These are phyloP conservation scores for Hemibagrus guttatus DNA, from an alignment of 2,797 vertebrate species.

Conservation along the genomic window DNA sequence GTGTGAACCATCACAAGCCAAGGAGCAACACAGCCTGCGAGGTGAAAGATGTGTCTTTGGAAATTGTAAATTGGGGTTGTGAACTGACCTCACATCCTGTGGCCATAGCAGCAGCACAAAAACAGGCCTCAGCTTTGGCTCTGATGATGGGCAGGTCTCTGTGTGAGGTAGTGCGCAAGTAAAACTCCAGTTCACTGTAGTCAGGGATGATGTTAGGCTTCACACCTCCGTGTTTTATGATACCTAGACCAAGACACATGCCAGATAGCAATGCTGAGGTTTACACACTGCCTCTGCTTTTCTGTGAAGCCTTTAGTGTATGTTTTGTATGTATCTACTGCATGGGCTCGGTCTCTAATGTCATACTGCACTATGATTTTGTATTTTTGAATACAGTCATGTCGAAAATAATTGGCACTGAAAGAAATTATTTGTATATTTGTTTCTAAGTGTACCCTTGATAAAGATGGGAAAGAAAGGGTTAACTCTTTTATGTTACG, in stretches of 20 bases:
- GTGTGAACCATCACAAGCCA: not conserved
- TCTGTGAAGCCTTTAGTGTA: not conserved
- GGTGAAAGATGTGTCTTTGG: not conserved
- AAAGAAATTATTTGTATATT: no score
- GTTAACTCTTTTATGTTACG: no score
- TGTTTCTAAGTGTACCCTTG: no score
- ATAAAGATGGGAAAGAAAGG: no score
- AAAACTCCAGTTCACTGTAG: constrained; percentile 83
- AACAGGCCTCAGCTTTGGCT: constrained; percentile 82
- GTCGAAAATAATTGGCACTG: no score
- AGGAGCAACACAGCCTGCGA: not conserved
- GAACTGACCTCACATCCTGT: constrained; percentile 83
- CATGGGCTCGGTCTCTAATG: no score
- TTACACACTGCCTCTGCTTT: not conserved
- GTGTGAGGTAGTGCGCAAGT: constrained; percentile 81
- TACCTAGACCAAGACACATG: constrained; percentile 65
- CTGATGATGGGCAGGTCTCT: constrained; percentile 77
- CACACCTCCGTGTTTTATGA: constrained; percentile 86
- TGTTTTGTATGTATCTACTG: not conserved
- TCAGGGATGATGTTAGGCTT: constrained; percentile 89
- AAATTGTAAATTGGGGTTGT: not conserved
- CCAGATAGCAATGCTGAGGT: not conserved
- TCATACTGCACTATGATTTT: no score
- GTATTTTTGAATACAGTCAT: no score
- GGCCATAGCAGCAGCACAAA: constrained; percentile 82